Evolutionary conservation across 2,888 invertebrate species (phyloP), one percentile per base, ranked within the genome.

Genomic region (Sarcophaga variegata): DNA sequence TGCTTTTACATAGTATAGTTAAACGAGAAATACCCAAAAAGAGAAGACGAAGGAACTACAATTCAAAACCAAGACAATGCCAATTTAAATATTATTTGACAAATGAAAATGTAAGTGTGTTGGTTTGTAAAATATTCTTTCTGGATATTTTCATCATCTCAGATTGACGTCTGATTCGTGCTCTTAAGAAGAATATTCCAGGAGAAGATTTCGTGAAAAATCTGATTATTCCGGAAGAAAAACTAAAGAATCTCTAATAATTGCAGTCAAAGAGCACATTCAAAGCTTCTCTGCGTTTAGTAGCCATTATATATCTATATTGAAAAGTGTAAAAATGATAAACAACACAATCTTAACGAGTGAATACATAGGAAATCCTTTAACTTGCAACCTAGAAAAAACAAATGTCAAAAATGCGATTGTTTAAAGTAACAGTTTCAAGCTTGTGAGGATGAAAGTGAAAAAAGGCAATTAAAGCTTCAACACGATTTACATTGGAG

Each of bases 61-160:
- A 25, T 25, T 3, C 25, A 25, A 25, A 25, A 25, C 0, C 25
- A 25, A 25, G 25, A 25, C 25, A 25, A 25, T 25, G 25, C 25
- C 25, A 25, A 25, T 25, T 25, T 25, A 25, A 25, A 25, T 25
- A 25, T 25, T 25, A 3, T 25, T 25, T 25, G 25, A 25, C 25
- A 25, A 2, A 71, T 79, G 63, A 70, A 70, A 79, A 79, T 79
- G 71, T 75, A 25, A 25, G 25, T 25, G n/a, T 27, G 47, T 69
- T 66, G 59, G 77, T 77, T 67, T 67, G 77, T 77, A 77, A 77
- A 66, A 77, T 5, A 54, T 77, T 59, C 27, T 17, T 77, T 66
- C 77, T 64, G 64, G 67, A 67, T 77, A 77, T 59, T 77, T 77
- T 67, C 11, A 77, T 67, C 67, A 77, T 77, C 59, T 77, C 37